These are phyloP conservation scores for Ladona fulva DNA, from an alignment of 1,140 invertebrate species.

Conservation along the genomic window DNA sequence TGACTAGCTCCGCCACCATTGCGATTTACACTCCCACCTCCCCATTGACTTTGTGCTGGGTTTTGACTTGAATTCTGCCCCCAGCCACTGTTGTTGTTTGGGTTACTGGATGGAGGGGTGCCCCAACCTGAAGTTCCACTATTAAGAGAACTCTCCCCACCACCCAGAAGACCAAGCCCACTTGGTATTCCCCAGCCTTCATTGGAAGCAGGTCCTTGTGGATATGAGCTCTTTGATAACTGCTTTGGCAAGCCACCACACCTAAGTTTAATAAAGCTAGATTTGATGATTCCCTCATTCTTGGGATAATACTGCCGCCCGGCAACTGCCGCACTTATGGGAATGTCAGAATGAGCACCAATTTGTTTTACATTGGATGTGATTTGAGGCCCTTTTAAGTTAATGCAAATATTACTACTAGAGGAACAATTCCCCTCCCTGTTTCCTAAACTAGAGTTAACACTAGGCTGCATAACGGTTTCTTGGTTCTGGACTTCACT, in stretches of 20 bases:
- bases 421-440: constrained; percentile 15
- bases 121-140: constrained; percentile 64
- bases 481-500: constrained; percentile 14
- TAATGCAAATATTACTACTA: constrained; percentile 12
- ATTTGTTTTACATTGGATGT: constrained; percentile 11
- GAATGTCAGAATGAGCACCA: constrained; percentile 22
- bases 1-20: constrained; percentile 26
- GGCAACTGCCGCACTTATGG: constrained; percentile 13
- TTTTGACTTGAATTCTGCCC: constrained; percentile 34
- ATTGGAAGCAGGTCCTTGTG: constrained; percentile 29
- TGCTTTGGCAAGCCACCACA: constrained; percentile 7
- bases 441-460: constrained; percentile 13
- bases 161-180: constrained; percentile 55
- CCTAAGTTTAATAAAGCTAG: not conserved
- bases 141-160: constrained; percentile 68
- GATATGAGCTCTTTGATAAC: constrained; percentile 13
- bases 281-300: constrained; percentile 9
- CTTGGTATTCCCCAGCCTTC: constrained; percentile 48
- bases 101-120: constrained; percentile 47
- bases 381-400: constrained; percentile 4
- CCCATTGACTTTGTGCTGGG: constrained; percentile 26
- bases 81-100: constrained; percentile 48
- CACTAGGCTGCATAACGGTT: constrained; percentile 16
- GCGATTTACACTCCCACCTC: constrained; percentile 21
- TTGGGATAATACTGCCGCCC: constrained; percentile 6